A percentile compares a stretch with the other conserved stretches of the same genome.
Evolutionary conservation across 2,888 invertebrate species (phyloP).

Genomic region (Poecilus cupreus): DNA sequence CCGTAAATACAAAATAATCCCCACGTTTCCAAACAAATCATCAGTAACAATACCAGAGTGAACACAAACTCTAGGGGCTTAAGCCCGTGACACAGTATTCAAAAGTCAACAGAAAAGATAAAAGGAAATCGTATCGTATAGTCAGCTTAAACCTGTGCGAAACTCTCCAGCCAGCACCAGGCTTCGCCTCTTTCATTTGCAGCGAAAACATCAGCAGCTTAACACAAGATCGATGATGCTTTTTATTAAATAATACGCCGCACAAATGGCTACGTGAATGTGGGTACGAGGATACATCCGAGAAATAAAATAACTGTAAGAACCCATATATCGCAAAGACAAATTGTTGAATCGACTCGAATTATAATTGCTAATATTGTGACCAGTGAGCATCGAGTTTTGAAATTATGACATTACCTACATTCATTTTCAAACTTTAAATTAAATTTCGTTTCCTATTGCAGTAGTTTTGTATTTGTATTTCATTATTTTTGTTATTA

Average conservation of each 20-base stretch:
- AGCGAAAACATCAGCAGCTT: constrained; percentile 22
- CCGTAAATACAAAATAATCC: constrained; percentile 5
- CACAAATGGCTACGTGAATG: constrained; percentile 16
- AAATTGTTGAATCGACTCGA: no score
- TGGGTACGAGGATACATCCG: background rate
- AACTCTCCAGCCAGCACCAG: no score
- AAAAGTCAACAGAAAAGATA: background rate
- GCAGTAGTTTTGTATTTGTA: no score
- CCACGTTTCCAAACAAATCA: background rate
- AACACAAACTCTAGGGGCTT: no score
- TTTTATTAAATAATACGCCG: constrained; percentile 34
- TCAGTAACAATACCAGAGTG: background rate
- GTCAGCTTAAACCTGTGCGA: no score
- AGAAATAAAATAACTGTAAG: background rate
- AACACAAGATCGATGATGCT: constrained; percentile 31
- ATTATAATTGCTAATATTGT: no score
- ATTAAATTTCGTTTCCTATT: constrained; percentile 3
- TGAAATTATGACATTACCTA: background rate
- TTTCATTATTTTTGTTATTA: no score
- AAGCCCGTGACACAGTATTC: background rate
- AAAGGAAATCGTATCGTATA: constrained; percentile 9
- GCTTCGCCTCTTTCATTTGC: constrained; percentile 14
- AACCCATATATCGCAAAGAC: no score
- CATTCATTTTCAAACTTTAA: constrained; percentile 4
- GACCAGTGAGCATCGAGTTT: background rate